These are phyloP conservation scores for Apamea epomidion DNA, from an alignment of 2,888 invertebrate genomes.

Conservation along the genomic window DNA sequence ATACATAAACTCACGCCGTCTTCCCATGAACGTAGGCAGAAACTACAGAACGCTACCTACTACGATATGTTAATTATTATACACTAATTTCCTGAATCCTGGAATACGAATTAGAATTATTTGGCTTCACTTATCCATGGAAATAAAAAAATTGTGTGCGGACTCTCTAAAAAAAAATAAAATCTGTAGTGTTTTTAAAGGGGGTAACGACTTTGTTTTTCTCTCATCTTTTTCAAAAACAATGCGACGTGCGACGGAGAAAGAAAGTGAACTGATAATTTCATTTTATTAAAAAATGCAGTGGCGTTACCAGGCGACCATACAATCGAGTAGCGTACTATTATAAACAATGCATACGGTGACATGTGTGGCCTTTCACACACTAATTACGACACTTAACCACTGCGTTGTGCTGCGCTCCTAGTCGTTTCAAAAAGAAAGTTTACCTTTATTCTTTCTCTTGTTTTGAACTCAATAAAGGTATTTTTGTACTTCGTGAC, in stretches of 20 bases:
- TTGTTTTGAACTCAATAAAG: constrained; percentile 43
- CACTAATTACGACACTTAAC: constrained; percentile 62
- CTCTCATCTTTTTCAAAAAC: not conserved
- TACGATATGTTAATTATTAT: no score
- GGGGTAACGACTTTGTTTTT: not conserved
- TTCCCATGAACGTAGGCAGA: no score
- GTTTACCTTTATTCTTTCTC: constrained; percentile 50
- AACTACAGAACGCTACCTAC: no score
- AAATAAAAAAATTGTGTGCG: not conserved
- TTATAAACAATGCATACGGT: constrained; percentile 50
- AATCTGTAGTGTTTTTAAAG: not conserved
- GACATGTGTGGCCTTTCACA: constrained; percentile 65
- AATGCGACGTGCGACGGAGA: not conserved
- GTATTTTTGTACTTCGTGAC: constrained; percentile 45
- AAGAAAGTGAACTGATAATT: constrained; percentile 2
- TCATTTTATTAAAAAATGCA: constrained; percentile 32
- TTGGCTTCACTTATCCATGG: not conserved
- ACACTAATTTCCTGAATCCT: not conserved
- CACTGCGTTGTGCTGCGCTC: constrained; percentile 59
- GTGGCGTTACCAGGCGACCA: constrained; percentile 55
- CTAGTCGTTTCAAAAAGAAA: constrained; percentile 64
- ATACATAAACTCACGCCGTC: no score
- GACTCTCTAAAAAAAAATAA: not conserved
- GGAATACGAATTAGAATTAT: not conserved
- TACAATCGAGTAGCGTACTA: constrained; percentile 45